Percentiles rank a stretch among this genome's conserved stretches.
Conservation (phyloP, 1,140 invertebrate species). For the Caenorhabditis latens region DNA sequence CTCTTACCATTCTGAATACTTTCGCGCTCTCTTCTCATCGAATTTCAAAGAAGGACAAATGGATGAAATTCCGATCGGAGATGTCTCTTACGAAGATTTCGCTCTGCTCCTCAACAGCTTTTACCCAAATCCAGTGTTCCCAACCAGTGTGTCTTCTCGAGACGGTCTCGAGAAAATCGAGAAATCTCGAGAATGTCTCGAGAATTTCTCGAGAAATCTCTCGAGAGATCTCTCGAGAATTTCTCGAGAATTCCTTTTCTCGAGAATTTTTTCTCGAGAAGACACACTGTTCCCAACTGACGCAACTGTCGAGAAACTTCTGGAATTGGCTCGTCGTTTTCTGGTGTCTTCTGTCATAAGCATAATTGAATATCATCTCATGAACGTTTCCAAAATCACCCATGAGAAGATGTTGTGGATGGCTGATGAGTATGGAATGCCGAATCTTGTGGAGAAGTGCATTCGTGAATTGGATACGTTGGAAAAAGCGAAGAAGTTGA, state of each 20-base stretch:
- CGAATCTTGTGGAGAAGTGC: too few species aligned
- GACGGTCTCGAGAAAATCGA: not conserved
- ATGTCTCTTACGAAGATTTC: not conserved
- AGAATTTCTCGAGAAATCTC: too few species aligned
- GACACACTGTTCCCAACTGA: too few species aligned
- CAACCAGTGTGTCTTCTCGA: not conserved
- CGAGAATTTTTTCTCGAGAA: too few species aligned
- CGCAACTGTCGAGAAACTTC: not conserved
- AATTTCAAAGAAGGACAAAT: slow-evolving; percentile 7
- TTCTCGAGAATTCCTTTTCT: too few species aligned
- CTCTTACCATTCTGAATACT: not conserved
- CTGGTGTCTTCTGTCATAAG: not conserved
- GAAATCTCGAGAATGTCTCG: too few species aligned
- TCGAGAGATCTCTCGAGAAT: too few species aligned
- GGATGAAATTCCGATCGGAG: not conserved
- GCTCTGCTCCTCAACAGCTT: not conserved
- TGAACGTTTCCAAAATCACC: not conserved
- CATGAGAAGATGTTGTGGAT: too few species aligned
- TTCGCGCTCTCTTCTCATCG: not conserved
- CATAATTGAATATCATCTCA: not conserved
- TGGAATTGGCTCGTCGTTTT: not conserved
- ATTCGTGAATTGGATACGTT: too few species aligned
- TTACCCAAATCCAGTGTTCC: not conserved
- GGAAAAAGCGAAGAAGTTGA: too few species aligned
- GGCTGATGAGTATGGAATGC: too few species aligned